Conservation (phyloP, 2,113 vertebrate species). For the Sula dactylatra region DNA sequence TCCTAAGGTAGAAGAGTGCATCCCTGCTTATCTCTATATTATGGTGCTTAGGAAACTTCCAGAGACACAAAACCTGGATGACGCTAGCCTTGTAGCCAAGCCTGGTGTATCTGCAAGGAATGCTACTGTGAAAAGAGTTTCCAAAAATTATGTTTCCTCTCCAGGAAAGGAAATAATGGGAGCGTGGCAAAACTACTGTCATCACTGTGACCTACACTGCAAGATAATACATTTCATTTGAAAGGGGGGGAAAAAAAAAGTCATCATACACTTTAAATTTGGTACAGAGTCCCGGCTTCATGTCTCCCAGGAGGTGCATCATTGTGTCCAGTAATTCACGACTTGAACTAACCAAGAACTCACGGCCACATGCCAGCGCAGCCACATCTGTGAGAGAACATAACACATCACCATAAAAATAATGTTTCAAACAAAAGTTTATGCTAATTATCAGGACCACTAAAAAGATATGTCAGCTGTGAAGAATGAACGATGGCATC, state of each 20-base stretch:
- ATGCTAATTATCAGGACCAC: not conserved
- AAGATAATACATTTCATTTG: not conserved
- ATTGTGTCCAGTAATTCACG: slow-evolving; percentile 83
- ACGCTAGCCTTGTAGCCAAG: not conserved
- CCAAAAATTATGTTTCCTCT: not conserved
- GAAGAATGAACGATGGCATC: not conserved
- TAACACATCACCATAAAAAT: not conserved
- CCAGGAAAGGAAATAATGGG: not conserved
- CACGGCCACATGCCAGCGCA: slow-evolving; percentile 85
- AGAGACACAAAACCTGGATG: not conserved
- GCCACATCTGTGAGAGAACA: slow-evolving; percentile 83
- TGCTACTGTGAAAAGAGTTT: not conserved
- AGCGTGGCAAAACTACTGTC: not conserved
- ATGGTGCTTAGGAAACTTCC: not conserved
- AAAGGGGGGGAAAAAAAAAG: not conserved
- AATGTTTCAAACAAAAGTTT: not conserved
- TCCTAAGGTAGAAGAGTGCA: not conserved
- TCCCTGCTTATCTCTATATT: not conserved
- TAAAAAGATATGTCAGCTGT: not conserved
- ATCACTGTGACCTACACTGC: not conserved
- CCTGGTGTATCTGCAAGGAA: not conserved
- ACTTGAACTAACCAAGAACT: slow-evolving; percentile 85
- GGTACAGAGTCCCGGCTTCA: slow-evolving; percentile 85
- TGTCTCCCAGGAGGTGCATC: slow-evolving; percentile 82
- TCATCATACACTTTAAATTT: slow-evolving; percentile 90